Conservation (phyloP, 1,140 invertebrate genomes). For the Microplitis demolitor region DNA sequence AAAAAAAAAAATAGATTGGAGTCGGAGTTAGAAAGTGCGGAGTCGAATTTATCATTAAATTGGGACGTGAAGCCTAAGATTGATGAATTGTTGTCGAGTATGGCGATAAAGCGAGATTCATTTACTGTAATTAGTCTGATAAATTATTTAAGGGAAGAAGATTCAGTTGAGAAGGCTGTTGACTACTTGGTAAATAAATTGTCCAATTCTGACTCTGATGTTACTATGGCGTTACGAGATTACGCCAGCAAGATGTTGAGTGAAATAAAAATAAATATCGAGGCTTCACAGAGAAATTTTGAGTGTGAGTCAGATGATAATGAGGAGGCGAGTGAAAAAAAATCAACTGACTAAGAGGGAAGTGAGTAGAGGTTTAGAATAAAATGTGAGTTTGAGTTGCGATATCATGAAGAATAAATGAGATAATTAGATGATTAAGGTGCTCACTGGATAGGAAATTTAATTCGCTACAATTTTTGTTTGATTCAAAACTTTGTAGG, state of each 20-base stretch:
- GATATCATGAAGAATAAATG: too few relatives aligned
- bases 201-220: slow-evolving; percentile 6
- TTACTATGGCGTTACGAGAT: slow-evolving; percentile 3
- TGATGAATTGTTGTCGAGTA: slow-evolving; percentile 23
- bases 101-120: slow-evolving; percentile 17
- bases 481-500: too few relatives aligned
- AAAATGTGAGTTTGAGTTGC: too few relatives aligned
- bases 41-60: too few relatives aligned
- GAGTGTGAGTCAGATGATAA: too few relatives aligned
- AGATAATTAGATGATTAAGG: too few relatives aligned
- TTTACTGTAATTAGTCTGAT: slow-evolving; percentile 13
- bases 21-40: too few relatives aligned
- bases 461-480: too few relatives aligned
- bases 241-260: slow-evolving; percentile 4
- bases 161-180: slow-evolving; percentile 16
- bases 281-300: neutral
- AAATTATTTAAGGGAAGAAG: slow-evolving; percentile 18
- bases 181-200: slow-evolving; percentile 23
- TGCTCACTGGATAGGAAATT: too few relatives aligned
- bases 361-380: too few relatives aligned
- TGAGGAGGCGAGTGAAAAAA: too few relatives aligned
- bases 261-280: slow-evolving; percentile 18
- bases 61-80: slow-evolving; percentile 24
- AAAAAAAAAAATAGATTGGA: neutral
- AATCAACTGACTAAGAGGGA: neutral